Evolutionary conservation across 1,140 invertebrate species (phyloP).

Genomic region (Formica exsecta): DNA sequence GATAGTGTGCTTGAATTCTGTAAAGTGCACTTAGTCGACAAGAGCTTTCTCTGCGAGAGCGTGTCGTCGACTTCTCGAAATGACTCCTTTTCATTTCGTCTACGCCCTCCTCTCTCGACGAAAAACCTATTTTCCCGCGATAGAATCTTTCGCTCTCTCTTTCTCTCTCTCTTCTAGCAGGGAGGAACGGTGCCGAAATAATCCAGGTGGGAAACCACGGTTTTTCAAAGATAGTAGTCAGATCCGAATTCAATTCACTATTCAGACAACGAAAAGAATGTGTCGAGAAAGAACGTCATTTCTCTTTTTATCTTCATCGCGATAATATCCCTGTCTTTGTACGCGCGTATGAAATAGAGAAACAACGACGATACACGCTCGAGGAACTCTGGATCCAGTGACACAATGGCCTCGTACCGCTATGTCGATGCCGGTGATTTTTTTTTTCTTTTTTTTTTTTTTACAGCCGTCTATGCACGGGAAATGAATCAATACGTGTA

Average conservation of each 20-base stretch:
- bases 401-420: conserved; percentile 37
- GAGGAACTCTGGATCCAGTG: conserved; percentile 41
- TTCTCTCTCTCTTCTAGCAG: neutral
- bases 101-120: neutral
- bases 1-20: conserved; percentile 53
- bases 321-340: conserved; percentile 25
- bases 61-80: conserved; percentile 41
- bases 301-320: conserved; percentile 24
- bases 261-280: conserved; percentile 41
- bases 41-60: conserved; percentile 59
- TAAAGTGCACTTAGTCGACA: conserved; percentile 55
- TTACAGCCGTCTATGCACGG: neutral
- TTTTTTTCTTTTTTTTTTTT: conserved; percentile 13
- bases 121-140: conserved; percentile 66
- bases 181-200: conserved; percentile 6
- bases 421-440: neutral
- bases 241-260: conserved; percentile 53
- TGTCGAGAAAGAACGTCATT: neutral
- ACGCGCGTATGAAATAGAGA: neutral
- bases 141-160: conserved; percentile 27
- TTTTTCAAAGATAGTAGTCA: conserved; percentile 60
- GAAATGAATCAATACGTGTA: conserved; percentile 44
- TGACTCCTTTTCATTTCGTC: conserved; percentile 63
- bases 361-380: conserved; percentile 33
- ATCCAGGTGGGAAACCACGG: conserved; percentile 53